Conservation (phyloP, 2,797 vertebrate genomes). For the Sciurus carolinensis region DNA sequence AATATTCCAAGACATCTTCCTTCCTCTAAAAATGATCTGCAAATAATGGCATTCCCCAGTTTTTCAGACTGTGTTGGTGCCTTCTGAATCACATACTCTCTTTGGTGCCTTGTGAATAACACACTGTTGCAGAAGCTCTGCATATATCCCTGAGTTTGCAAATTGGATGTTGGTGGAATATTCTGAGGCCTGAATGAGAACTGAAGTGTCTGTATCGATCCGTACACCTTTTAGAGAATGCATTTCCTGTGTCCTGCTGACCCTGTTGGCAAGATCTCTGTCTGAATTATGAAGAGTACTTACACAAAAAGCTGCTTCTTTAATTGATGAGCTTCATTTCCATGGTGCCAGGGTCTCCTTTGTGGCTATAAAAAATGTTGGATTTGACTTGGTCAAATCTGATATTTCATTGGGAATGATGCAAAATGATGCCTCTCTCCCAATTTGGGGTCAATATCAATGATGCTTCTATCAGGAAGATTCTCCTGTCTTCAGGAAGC, state of each 20-base stretch:
- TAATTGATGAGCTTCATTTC: slow-evolving; percentile 2
- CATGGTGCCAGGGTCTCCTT: background rate
- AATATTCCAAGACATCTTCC: background rate
- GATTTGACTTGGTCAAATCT: background rate
- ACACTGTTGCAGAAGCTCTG: background rate
- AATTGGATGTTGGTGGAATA: background rate
- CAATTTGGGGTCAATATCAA: background rate
- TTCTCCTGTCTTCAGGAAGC: background rate
- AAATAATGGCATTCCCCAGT: background rate
- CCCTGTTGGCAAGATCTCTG: slow-evolving; percentile 49
- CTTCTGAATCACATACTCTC: background rate
- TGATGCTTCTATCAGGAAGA: background rate
- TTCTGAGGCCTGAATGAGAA: background rate
- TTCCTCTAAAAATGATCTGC: background rate
- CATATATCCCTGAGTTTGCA: background rate
- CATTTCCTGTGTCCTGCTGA: slow-evolving; percentile 47
- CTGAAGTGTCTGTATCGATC: background rate
- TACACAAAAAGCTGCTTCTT: background rate
- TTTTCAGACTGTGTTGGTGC: background rate
- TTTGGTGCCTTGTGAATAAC: background rate
- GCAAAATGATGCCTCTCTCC: background rate
- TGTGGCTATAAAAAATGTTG: background rate
- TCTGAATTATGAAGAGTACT: slow-evolving; percentile 34
- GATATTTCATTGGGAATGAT: background rate
- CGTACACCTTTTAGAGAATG: background rate